Percentiles rank a stretch among this genome's conserved stretches.
Conservation (phyloP, 2,888 invertebrate genomes). For the Chesias legatella region DNA sequence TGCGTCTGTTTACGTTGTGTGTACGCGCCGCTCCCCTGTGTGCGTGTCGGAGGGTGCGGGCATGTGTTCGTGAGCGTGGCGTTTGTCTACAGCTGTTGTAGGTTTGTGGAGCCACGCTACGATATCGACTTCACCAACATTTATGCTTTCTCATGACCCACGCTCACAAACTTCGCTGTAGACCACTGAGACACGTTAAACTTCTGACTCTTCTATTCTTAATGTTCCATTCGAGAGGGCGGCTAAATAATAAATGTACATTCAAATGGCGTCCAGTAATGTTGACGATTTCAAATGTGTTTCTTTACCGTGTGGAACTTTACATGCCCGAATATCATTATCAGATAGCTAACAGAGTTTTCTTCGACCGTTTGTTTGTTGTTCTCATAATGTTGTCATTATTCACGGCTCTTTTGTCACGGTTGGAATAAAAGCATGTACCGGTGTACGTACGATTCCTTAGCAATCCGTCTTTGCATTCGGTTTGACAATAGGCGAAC, state of each 20-base stretch:
- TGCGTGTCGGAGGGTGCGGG: conserved; percentile 63
- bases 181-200: conserved; percentile 43
- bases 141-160: conserved; percentile 78
- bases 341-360: conserved; percentile 27
- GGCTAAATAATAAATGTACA: conserved; percentile 47
- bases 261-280: conserved; percentile 41
- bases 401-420: conserved; percentile 72
- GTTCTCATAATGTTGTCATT: conserved; percentile 67
- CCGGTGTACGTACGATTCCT: conserved; percentile 67
- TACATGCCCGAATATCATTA: conserved; percentile 27
- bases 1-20: conserved; percentile 71
- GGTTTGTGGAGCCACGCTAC: conserved; percentile 59
- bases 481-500: conserved; percentile 67
- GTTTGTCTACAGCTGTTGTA: conserved; percentile 76
- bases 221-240: conserved; percentile 52
- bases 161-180: conserved; percentile 49
- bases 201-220: conserved; percentile 49
- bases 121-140: conserved; percentile 70
- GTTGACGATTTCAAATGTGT: conserved; percentile 30
- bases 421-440: conserved; percentile 62
- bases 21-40: conserved; percentile 44
- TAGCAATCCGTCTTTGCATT: conserved; percentile 63
- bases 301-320: conserved; percentile 25
- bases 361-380: conserved; percentile 37
- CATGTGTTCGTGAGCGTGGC: conserved; percentile 62